Evolutionary conservation across 2,797 vertebrate species (phyloP).

Genomic region (Scolopax rusticola): DNA sequence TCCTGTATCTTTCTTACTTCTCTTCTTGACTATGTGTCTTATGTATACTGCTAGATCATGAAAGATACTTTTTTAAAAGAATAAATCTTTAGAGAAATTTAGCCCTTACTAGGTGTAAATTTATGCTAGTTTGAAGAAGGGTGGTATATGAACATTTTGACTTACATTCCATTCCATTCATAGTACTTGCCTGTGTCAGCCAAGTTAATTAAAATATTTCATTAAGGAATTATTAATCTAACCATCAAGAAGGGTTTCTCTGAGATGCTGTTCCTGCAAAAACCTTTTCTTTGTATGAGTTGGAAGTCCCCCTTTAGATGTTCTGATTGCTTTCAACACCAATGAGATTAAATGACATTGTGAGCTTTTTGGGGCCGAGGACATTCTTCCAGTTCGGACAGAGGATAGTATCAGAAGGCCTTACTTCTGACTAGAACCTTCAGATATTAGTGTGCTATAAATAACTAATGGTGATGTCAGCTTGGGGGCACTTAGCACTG

Average conservation of each 20-base stretch:
- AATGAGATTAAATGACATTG: not conserved
- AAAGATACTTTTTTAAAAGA: not conserved
- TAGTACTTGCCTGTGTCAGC: not conserved
- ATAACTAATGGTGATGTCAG: slow-evolving; percentile 60
- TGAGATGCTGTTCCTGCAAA: slow-evolving; percentile 1
- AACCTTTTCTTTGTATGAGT: not conserved
- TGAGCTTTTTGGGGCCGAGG: not conserved
- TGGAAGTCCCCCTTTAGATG: not conserved
- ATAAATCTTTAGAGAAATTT: not conserved
- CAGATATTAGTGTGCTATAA: slow-evolving; percentile 27
- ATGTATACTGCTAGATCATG: not conserved
- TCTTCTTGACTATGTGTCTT: not conserved
- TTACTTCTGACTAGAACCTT: not conserved
- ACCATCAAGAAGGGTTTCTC: not conserved
- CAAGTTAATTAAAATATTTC: slow-evolving; percentile 21
- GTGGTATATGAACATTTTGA: not conserved
- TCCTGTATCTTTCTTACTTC: not conserved
- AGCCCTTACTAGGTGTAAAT: not conserved
- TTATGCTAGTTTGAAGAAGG: not conserved
- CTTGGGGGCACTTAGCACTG: not conserved
- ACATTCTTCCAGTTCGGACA: not conserved
- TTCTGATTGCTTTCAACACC: not conserved
- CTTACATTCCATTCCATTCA: not conserved
- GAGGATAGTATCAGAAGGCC: not conserved
- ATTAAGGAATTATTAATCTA: slow-evolving; percentile 14